These are phyloP conservation scores for Megathymus violae DNA, from an alignment of 1,140 invertebrate genomes.

Conservation along the genomic window DNA sequence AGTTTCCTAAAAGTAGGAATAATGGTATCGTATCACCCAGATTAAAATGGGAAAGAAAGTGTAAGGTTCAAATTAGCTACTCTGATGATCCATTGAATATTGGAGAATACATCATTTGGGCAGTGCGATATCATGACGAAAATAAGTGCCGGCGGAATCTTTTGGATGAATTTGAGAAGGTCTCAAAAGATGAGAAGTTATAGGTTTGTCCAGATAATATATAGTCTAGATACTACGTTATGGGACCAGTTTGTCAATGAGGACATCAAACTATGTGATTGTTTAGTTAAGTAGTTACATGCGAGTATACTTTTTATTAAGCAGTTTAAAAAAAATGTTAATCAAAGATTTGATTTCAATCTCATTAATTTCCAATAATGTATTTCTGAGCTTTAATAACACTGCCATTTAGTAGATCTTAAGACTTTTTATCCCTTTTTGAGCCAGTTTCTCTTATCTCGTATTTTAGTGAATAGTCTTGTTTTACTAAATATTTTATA, in stretches of 20 bases:
- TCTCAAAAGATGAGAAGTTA: conserved; percentile 52
- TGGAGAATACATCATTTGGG: conserved; percentile 84
- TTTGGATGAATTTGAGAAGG: conserved; percentile 79
- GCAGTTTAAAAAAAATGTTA: no score
- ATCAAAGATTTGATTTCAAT: not conserved
- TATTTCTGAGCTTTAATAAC: conserved; percentile 19
- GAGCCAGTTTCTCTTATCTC: not conserved
- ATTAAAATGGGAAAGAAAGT: conserved; percentile 84
- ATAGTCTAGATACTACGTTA: not conserved
- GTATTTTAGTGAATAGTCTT: not conserved
- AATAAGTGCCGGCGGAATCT: conserved; percentile 85
- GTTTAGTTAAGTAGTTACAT: no score
- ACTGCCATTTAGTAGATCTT: conserved; percentile 19
- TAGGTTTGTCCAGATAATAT: conserved; percentile 1
- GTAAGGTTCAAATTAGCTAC: conserved; percentile 84
- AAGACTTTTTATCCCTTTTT: not conserved
- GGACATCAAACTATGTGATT: conserved; percentile 1
- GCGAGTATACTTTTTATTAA: no score
- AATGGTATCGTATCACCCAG: conserved; percentile 74
- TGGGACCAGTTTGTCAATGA: not conserved
- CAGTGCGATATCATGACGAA: conserved; percentile 84
- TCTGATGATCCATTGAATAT: conserved; percentile 75
- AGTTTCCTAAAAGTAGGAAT: conserved; percentile 81
- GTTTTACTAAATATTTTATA: not conserved
- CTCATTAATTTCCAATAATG: conserved; percentile 3